A percentile compares a stretch with the other conserved stretches of the same genome.
Conservation (phyloP, 1,140 invertebrate genomes). For the Tachypleus tridentatus region DNA sequence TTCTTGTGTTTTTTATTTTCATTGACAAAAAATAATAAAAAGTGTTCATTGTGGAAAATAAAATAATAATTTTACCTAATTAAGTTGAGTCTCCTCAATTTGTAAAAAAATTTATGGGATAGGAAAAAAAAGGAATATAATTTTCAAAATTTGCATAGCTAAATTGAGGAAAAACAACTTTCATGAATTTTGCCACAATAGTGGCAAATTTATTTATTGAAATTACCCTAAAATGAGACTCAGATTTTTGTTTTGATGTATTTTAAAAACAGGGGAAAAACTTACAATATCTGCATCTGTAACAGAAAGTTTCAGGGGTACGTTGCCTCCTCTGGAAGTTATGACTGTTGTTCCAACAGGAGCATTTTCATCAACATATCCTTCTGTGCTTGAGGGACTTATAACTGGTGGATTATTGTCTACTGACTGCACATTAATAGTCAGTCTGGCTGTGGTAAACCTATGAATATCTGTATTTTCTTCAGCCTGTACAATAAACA, state of each 20-base stretch:
- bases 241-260: neutral
- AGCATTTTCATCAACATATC: slow-evolving; percentile 72
- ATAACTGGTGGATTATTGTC: slow-evolving; percentile 72
- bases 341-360: slow-evolving; percentile 66
- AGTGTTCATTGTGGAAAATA: too few relatives aligned
- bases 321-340: slow-evolving; percentile 35
- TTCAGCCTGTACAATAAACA: slow-evolving; percentile 47
- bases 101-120: too few relatives aligned
- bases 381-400: slow-evolving; percentile 52
- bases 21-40: too few relatives aligned
- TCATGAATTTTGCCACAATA: too few relatives aligned
- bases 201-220: too few relatives aligned
- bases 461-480: slow-evolving; percentile 60
- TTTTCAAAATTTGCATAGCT: too few relatives aligned
- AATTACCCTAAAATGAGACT: too few relatives aligned
- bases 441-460: slow-evolving; percentile 66
- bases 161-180: too few relatives aligned
- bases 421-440: slow-evolving; percentile 64
- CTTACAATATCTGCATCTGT: slow-evolving; percentile 69
- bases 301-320: slow-evolving; percentile 56
- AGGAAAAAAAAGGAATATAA: too few relatives aligned
- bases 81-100: too few relatives aligned
- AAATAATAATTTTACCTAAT: too few relatives aligned
- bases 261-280: slow-evolving; percentile 16
- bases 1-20: too few relatives aligned